phyloP scores from a whole-genome alignment of 2,888 invertebrate species.

The Drosophila anomalata region DNA sequence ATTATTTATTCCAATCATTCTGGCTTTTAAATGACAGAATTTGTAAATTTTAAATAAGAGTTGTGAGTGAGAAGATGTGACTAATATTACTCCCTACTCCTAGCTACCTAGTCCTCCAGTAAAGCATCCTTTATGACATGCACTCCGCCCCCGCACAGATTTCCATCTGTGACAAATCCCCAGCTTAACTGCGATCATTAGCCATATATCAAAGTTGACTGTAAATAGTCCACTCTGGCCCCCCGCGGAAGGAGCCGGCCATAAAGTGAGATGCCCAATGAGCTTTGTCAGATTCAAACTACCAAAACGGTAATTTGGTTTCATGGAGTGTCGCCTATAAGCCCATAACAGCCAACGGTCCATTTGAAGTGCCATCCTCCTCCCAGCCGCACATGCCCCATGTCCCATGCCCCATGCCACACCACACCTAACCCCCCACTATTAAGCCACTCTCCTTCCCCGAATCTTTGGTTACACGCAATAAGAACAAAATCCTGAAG shows the following conservation, averaged over 20 bases:
- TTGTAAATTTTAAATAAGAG: background rate
- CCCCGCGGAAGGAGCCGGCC: constrained; percentile 15
- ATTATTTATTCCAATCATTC: constrained; percentile 36
- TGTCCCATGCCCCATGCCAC: constrained; percentile 3
- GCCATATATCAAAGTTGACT: constrained; percentile 36
- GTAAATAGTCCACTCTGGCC: constrained; percentile 30
- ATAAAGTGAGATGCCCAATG: constrained; percentile 49
- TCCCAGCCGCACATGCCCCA: background rate
- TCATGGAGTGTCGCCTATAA: constrained; percentile 68
- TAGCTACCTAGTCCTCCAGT: too few relatives aligned
- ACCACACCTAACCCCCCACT: constrained; percentile 26
- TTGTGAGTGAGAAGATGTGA: background rate
- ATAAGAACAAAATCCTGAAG: constrained; percentile 34
- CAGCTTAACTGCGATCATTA: constrained; percentile 36
- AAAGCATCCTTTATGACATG: constrained; percentile 1
- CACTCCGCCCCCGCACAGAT: constrained; percentile 13
- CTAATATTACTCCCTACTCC: background rate
- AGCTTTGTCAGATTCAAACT: constrained; percentile 48
- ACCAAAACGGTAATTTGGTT: constrained; percentile 66
- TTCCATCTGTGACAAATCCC: constrained; percentile 39
- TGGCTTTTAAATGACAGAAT: background rate
- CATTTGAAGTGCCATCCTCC: constrained; percentile 61
- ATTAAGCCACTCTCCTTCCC: constrained; percentile 4
- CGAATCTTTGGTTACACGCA: constrained; percentile 36
- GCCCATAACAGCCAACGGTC: constrained; percentile 76